Conservation (phyloP, 2,888 invertebrate genomes). For the Linnaemya tessellans region DNA sequence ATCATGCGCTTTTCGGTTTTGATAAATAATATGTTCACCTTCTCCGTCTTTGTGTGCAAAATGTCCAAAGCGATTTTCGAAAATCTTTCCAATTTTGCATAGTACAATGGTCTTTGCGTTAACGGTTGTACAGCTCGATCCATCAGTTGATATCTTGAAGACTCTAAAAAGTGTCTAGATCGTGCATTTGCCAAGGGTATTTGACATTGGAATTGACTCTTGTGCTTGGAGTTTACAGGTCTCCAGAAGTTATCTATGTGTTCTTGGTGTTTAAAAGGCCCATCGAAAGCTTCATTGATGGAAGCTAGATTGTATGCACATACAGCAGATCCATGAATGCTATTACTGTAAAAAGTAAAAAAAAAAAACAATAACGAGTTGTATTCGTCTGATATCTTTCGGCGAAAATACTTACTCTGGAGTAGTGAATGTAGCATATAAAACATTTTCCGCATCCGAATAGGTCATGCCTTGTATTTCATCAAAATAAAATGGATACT, state of each 20-base stretch:
- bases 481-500: conserved; percentile 94
- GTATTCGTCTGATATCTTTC: not conserved
- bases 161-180: conserved; percentile 85
- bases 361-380: not conserved
- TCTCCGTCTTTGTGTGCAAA: conserved; percentile 88
- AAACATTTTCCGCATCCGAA: conserved; percentile 89
- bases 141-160: conserved; percentile 93
- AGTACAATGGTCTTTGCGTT: conserved; percentile 87
- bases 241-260: conserved; percentile 91
- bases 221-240: conserved; percentile 85
- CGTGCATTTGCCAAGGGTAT: conserved; percentile 77
- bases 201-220: conserved; percentile 87
- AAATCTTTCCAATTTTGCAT: conserved; percentile 88
- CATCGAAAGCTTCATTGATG: conserved; percentile 91
- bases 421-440: conserved; percentile 94
- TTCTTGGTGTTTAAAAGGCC: conserved; percentile 93
- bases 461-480: conserved; percentile 94
- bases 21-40: conserved; percentile 91
- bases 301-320: conserved; percentile 94
- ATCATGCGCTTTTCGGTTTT: conserved; percentile 90
- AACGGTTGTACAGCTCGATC: conserved; percentile 92
- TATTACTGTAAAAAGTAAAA: conserved; percentile 85
- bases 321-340: conserved; percentile 95
- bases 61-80: conserved; percentile 91
- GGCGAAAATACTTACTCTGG: conserved; percentile 85